These are phyloP conservation scores for Pandemis cinnamomeana DNA, from an alignment of 2,888 invertebrate species.

Conservation along the genomic window DNA sequence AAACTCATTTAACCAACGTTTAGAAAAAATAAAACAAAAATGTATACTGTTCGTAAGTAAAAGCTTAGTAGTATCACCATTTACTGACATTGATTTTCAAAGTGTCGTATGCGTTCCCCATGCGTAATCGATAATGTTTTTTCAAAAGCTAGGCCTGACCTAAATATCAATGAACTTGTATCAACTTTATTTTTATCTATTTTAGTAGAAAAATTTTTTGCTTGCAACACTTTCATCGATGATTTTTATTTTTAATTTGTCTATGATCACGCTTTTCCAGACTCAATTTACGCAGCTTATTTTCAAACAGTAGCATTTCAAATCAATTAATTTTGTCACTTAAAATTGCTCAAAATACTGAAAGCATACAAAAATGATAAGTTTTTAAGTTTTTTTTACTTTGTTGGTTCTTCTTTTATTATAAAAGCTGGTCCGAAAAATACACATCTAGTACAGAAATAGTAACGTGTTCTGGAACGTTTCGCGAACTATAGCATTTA, in stretches of 20 bases:
- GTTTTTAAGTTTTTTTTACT: not conserved
- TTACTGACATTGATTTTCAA: too few species aligned
- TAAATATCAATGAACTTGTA: too few species aligned
- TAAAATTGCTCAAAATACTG: not conserved
- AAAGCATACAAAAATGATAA: not conserved
- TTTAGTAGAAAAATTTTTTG: slow-evolving; percentile 10
- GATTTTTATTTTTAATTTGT: slow-evolving; percentile 46
- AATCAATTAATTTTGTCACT: not conserved
- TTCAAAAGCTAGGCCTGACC: too few species aligned
- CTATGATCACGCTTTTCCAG: slow-evolving; percentile 52
- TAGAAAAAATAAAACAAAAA: too few species aligned
- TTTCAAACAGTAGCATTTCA: not conserved
- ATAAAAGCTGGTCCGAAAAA: not conserved
- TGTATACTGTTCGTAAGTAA: too few species aligned
- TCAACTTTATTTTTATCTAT: not conserved
- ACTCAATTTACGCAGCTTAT: slow-evolving; percentile 52
- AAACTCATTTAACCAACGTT: too few species aligned
- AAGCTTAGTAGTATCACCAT: too few species aligned
- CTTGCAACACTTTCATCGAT: not conserved
- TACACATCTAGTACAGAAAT: not conserved
- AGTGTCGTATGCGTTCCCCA: too few species aligned
- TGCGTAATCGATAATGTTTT: too few species aligned
- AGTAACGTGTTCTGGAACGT: slow-evolving; percentile 14
- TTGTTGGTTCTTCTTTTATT: not conserved
- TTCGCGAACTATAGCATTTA: slow-evolving; percentile 58